These are phyloP conservation scores for Chloroceryle inda DNA, from an alignment of 2,797 vertebrate species.

Conservation along the genomic window DNA sequence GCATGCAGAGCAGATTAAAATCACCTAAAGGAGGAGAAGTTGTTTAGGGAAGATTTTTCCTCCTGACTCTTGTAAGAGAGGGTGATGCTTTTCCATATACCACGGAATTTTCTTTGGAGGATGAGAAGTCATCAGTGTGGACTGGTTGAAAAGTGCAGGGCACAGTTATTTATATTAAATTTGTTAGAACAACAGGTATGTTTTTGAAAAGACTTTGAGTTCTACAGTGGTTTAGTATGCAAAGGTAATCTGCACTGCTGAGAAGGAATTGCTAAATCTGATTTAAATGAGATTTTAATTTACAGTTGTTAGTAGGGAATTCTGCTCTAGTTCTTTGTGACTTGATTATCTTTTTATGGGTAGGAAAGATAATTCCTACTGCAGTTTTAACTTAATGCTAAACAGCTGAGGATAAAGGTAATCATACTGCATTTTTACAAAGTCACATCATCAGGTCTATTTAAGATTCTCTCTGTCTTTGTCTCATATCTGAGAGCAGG, in stretches of 20 bases:
- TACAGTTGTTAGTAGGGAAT: neutral
- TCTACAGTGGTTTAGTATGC: neutral
- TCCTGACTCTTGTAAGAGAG: neutral
- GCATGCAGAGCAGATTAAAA: neutral
- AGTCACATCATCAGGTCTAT: neutral
- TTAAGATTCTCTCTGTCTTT: neutral
- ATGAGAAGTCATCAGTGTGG: neutral
- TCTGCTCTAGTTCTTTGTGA: neutral
- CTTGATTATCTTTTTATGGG: neutral
- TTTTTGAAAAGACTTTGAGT: neutral
- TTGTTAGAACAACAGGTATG: neutral
- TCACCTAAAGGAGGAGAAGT: rapidly evolving
- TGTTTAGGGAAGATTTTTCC: neutral
- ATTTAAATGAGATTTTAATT: neutral
- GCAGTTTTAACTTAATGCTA: neutral
- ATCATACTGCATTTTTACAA: neutral
- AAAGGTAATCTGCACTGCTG: neutral
- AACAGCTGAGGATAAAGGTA: neutral
- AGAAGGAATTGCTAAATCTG: neutral
- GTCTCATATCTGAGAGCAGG: neutral
- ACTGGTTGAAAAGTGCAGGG: neutral
- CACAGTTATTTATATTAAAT: neutral
- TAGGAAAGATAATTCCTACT: neutral
- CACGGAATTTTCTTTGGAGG: neutral
- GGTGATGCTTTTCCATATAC: neutral